These are phyloP conservation scores for Lophotriccus pileatus DNA, from an alignment of 2,797 vertebrate genomes.

Conservation along the genomic window DNA sequence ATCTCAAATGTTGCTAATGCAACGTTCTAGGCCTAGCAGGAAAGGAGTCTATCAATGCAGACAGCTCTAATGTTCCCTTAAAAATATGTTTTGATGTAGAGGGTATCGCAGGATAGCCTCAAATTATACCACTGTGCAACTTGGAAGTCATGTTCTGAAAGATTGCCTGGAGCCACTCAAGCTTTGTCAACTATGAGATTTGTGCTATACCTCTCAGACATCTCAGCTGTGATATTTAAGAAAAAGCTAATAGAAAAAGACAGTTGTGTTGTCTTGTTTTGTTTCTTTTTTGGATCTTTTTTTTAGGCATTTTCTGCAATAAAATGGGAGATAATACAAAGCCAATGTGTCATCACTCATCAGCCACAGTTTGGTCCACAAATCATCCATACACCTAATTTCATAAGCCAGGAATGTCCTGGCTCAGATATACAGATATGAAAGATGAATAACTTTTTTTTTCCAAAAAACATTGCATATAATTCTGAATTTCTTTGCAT, in stretches of 20 bases:
- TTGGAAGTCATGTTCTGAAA: not conserved
- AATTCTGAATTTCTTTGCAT: not conserved
- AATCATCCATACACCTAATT: not conserved
- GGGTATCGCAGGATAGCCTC: not conserved
- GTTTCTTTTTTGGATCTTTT: not conserved
- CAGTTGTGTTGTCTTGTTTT: not conserved
- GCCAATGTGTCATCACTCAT: not conserved
- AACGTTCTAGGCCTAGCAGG: not conserved
- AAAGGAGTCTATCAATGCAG: not conserved
- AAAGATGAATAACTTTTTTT: not conserved
- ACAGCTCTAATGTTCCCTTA: not conserved
- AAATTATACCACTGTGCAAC: not conserved
- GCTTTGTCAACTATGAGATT: not conserved
- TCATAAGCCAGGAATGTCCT: not conserved
- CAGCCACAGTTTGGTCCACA: not conserved
- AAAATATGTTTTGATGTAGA: not conserved
- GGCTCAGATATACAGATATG: not conserved
- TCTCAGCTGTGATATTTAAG: not conserved
- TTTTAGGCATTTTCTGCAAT: not conserved
- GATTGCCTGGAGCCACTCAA: not conserved
- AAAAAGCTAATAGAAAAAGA: not conserved
- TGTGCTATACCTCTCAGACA: not conserved
- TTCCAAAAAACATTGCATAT: accelerated
- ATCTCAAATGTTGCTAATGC: not conserved
- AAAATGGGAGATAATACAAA: not conserved